Percentiles rank a stretch among this genome's conserved stretches.
phyloP scores from a whole-genome alignment of 2,888 invertebrate genomes.

The Autographa gamma region DNA sequence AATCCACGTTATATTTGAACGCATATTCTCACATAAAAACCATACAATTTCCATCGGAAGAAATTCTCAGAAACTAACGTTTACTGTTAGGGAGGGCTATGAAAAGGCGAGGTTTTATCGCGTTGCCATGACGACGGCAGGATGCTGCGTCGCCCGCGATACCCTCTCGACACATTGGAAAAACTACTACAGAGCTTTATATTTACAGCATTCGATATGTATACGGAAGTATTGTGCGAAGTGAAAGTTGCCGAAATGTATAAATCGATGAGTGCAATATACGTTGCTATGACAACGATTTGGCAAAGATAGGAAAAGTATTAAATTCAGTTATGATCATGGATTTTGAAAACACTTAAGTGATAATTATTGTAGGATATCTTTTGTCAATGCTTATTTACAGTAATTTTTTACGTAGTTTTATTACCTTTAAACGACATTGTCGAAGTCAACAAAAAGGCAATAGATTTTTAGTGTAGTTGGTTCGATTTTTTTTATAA shows the following conservation, averaged over 20 bases:
- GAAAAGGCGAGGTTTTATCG: slow-evolving; percentile 89
- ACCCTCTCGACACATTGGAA: slow-evolving; percentile 81
- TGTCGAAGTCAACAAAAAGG: no score
- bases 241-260: slow-evolving; percentile 59
- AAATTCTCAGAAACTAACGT: slow-evolving; percentile 69
- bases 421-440: no score
- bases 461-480: no score
- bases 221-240: slow-evolving; percentile 61
- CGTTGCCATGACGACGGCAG: slow-evolving; percentile 85
- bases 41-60: slow-evolving; percentile 48
- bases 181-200: slow-evolving; percentile 82
- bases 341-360: no score
- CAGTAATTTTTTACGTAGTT: no score
- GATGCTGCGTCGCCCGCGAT: slow-evolving; percentile 83
- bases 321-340: not conserved
- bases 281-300: slow-evolving; percentile 13
- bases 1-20: slow-evolving; percentile 20
- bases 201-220: slow-evolving; percentile 73
- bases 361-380: no score
- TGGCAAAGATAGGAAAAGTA: not conserved
- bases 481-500: no score
- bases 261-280: slow-evolving; percentile 50
- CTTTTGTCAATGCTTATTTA: no score
- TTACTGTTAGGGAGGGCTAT: slow-evolving; percentile 81
- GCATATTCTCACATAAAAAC: slow-evolving; percentile 42